These are phyloP conservation scores for Achatina immaculata DNA, from an alignment of 1,140 invertebrate species.

Conservation along the genomic window DNA sequence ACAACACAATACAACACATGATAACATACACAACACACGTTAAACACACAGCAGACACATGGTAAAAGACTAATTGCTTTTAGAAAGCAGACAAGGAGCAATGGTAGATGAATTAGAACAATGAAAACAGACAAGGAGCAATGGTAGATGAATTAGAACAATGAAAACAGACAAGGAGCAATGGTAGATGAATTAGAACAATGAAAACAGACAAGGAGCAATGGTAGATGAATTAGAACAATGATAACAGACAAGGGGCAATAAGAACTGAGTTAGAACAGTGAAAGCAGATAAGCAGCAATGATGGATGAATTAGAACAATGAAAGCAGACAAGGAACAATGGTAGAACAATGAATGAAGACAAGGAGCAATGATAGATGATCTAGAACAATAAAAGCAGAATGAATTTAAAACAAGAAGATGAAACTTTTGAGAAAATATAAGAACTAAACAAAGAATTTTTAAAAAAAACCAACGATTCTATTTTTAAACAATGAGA, in stretches of 20 bases:
- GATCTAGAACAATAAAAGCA: no score
- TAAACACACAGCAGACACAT: no score
- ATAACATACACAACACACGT: no score
- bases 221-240: not conserved
- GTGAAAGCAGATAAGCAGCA: not conserved
- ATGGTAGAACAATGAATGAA: slow-evolving; percentile 15
- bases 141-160: no score
- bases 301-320: not conserved
- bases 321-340: not conserved
- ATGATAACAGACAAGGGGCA: not conserved
- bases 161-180: no score
- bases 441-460: not conserved
- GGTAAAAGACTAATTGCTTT: no score
- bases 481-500: not conserved
- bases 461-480: not conserved
- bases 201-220: slow-evolving; percentile 17
- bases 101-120: no score
- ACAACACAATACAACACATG: no score
- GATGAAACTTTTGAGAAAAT: not conserved
- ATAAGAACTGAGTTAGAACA: not conserved
- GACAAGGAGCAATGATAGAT: not conserved
- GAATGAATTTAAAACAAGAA: no score
- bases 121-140: no score
- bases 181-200: no score
- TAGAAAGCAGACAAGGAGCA: no score